Conservation (phyloP, 2,113 vertebrate genomes). For the Budorcas taxicolor region DNA sequence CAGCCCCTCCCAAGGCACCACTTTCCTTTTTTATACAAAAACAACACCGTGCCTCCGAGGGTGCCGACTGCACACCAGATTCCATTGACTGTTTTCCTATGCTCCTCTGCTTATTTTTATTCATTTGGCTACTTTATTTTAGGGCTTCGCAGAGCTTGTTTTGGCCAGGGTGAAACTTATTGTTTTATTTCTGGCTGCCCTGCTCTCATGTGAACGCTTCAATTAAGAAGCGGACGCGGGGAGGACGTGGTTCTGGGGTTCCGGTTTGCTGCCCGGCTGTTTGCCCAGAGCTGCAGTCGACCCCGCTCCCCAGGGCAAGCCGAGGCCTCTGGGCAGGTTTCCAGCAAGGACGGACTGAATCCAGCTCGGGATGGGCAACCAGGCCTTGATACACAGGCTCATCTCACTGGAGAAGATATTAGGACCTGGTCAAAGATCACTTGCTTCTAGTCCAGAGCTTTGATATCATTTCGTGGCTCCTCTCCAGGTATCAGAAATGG, state of each 20-base stretch:
- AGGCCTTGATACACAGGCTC: not conserved
- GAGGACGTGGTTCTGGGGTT: slow-evolving; percentile 12
- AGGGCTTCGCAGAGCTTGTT: slow-evolving; percentile 62
- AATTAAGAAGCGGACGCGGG: not conserved
- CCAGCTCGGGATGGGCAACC: not conserved
- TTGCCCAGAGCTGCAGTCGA: not conserved
- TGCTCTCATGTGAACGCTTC: slow-evolving; percentile 38
- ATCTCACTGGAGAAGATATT: not conserved
- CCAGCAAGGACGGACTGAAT: not conserved
- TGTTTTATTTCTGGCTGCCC: slow-evolving; percentile 53
- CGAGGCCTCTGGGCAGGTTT: not conserved
- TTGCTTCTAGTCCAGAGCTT: not conserved
- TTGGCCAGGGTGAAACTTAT: slow-evolving; percentile 62
- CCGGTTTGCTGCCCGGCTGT: not conserved
- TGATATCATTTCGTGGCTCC: not conserved
- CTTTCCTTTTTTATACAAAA: slow-evolving; percentile 63
- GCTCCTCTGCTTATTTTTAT: slow-evolving; percentile 68
- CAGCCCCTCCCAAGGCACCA: slow-evolving; percentile 24
- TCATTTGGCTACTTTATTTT: slow-evolving; percentile 71
- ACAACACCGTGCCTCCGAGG: rapidly evolving
- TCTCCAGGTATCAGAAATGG: not conserved
- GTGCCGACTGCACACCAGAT: slow-evolving; percentile 44
- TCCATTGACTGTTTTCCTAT: slow-evolving; percentile 61
- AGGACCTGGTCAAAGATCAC: not conserved
- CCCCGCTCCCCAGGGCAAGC: not conserved